These are phyloP conservation scores for Beaufortia kweichowensis DNA, from an alignment of 2,113 vertebrate genomes.

Conservation along the genomic window DNA sequence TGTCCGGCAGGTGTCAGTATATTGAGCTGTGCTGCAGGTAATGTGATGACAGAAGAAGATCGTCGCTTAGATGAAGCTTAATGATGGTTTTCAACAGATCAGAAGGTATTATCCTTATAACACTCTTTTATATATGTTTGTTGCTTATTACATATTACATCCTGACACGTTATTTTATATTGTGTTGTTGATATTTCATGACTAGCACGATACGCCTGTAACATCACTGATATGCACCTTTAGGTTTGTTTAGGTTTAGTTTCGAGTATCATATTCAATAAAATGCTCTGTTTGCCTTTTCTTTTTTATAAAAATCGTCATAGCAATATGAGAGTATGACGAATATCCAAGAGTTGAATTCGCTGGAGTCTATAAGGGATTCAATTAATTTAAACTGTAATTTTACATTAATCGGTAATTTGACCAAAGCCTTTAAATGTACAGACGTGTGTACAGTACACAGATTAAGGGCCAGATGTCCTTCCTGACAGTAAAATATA, in stretches of 20 bases:
- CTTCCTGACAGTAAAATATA: no score
- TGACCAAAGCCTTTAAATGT: no score
- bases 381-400: no score
- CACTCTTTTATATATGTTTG: background rate
- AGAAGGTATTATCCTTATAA: background rate
- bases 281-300: no score
- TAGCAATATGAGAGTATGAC: background rate
- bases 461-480: no score
- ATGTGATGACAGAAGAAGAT: conserved; percentile 24
- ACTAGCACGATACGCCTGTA: no score
- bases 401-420: no score
- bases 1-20: conserved; percentile 3
- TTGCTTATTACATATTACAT: background rate
- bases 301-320: background rate
- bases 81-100: background rate
- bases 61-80: conserved; percentile 12
- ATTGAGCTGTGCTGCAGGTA: background rate
- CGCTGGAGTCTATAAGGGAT: background rate
- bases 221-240: no score
- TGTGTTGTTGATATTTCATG: no score
- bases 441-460: no score
- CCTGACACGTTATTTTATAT: background rate
- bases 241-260: background rate
- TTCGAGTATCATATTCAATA: no score
- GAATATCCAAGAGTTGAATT: background rate